Evolutionary conservation across 30 jellyfish, hydroid and myxozoan genomes (phyloP), one percentile per base, ranked within the genome.

Genomic region (Turritopsis rubra): DNA sequence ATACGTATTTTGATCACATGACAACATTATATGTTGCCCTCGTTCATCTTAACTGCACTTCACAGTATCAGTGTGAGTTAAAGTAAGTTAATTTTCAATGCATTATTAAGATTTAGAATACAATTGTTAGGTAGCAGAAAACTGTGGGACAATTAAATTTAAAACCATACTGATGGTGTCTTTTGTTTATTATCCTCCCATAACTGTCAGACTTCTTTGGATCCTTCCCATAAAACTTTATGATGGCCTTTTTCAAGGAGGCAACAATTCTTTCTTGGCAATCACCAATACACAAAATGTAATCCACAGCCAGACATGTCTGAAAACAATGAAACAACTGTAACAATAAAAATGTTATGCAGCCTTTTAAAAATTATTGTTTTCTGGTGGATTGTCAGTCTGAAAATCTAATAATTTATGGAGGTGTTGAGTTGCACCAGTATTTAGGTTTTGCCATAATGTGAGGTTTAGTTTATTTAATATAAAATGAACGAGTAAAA

Each of bases 271-370:
- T 86, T 21, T 81, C 88, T 85, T 85, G 97, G 21, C 90, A 54
- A 28, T 88, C 87, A 53, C 83, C 71, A 24, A 87, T 68, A 84
- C 98, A 92, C 21, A 92, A 87, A 52, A 92, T 85, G 87, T 92
- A 92, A 65, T 92, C 98, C 52, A 95, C 95, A 23, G 98, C 96
- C 25, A 92, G 95, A 73, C 98, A 92, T 22, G 98, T 92, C 93
- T 92, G 95, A 24, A 80, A 60, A 0, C 24, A 29, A 74, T 18
- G 16, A 81, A 20, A 21, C 16, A 18, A 21, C 1, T 26, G 0
- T 29, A 21, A 22, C 0, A 18, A 28, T 17, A 0, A 77, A 0
- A 0, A 27, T 68, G 77, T 22, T 0, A n/a, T n/a, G n/a, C n/a
- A n/a, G n/a, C n/a, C n/a, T n/a, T n/a, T n/a, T n/a, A n/a, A n/a